Conservation (phyloP, 2,113 vertebrate species). For the Corvus hawaiiensis region DNA sequence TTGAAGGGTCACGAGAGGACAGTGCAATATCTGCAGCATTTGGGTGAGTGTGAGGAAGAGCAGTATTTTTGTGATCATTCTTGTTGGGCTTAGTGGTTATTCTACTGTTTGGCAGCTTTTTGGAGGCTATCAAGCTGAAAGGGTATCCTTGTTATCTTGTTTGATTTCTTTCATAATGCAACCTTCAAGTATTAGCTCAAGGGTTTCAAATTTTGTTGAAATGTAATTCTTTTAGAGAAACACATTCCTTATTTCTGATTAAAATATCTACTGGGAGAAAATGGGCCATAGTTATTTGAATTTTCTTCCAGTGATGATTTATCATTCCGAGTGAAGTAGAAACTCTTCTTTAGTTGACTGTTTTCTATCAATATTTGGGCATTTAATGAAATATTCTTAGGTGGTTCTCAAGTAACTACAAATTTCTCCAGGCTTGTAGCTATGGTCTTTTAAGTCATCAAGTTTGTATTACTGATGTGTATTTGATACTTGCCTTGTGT, state of each 20-base stretch:
- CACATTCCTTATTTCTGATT: neutral
- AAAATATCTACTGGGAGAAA: neutral
- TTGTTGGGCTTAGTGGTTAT: neutral
- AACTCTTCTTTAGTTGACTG: neutral
- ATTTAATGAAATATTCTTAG: neutral
- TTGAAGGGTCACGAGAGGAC: slow-evolving; percentile 97
- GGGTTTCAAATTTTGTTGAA: neutral
- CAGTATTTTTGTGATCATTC: neutral
- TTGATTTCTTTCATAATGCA: neutral
- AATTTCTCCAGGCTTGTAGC: neutral
- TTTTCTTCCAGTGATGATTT: neutral
- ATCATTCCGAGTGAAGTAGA: neutral
- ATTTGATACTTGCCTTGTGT: neutral
- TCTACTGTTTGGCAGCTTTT: neutral
- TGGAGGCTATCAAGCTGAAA: neutral
- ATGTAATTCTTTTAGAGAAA: neutral
- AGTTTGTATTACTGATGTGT: neutral
- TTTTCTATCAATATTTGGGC: neutral
- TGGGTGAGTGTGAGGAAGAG: slow-evolving; percentile 75
- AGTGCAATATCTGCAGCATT: slow-evolving; percentile 94
- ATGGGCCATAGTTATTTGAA: neutral
- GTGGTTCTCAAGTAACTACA: neutral
- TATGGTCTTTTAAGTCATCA: neutral
- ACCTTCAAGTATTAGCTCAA: neutral
- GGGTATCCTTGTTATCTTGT: neutral